Conservation (phyloP, 2,113 vertebrate genomes). For the Scopus umbretta region DNA sequence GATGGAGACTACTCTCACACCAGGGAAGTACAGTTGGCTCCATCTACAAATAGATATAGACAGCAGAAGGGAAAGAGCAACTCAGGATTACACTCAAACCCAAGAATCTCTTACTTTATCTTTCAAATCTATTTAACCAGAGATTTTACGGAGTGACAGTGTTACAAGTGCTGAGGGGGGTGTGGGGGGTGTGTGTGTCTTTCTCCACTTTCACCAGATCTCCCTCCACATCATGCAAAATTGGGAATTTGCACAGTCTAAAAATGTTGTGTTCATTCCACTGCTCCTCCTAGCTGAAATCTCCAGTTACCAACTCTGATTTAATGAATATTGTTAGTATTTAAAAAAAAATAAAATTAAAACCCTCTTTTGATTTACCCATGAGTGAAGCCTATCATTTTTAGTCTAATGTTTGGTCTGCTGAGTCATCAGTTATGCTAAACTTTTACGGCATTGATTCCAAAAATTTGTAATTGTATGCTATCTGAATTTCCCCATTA, state of each 20-base stretch:
- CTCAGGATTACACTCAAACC: not conserved
- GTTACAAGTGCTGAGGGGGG: not conserved
- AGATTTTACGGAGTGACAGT: not conserved
- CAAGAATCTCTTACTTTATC: not conserved
- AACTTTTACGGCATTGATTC: not conserved
- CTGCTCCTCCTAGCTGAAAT: constrained; percentile 15
- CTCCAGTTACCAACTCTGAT: constrained; percentile 22
- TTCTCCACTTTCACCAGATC: constrained; percentile 11
- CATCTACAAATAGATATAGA: not conserved
- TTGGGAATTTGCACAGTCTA: not conserved
- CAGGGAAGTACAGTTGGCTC: not conserved
- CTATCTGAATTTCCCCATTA: not conserved
- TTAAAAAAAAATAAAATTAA: not conserved
- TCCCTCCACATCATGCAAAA: not conserved
- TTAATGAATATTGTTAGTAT: constrained; percentile 31
- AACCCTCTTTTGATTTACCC: not conserved
- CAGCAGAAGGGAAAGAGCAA: not conserved
- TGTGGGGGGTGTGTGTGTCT: too few relatives aligned
- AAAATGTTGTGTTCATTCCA: not conserved
- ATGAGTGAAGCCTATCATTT: not conserved
- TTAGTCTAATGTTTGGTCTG: not conserved
- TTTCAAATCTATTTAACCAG: not conserved
- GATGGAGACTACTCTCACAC: not conserved
- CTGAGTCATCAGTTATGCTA: not conserved
- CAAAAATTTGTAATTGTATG: not conserved